These are phyloP conservation scores for Anadara kagoshimensis DNA, from an alignment of 1,140 invertebrate genomes.

Conservation along the genomic window DNA sequence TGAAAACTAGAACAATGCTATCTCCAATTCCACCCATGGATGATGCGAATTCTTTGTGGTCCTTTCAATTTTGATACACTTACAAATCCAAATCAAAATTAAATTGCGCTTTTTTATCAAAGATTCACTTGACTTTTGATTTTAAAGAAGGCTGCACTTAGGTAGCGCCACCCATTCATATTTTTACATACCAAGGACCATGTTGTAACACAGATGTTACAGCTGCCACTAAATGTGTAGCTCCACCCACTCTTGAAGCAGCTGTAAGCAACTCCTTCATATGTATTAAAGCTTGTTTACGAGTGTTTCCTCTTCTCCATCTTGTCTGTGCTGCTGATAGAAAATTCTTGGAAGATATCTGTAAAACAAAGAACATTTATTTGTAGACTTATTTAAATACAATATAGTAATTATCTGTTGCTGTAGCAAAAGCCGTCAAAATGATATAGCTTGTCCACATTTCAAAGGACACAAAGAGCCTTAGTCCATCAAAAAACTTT, in stretches of 20 bases:
- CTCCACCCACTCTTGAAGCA: conserved; percentile 65
- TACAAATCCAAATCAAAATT: too few relatives aligned
- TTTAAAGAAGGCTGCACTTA: too few relatives aligned
- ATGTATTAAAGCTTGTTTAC: conserved; percentile 68
- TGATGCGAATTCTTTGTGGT: too few relatives aligned
- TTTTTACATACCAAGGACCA: conserved; percentile 65
- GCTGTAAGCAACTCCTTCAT: conserved; percentile 72
- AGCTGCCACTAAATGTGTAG: conserved; percentile 70
- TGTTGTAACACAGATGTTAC: conserved; percentile 70
- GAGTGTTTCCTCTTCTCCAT: conserved; percentile 61
- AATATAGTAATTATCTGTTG: too few relatives aligned
- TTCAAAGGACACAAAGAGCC: too few relatives aligned
- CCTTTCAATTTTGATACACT: too few relatives aligned
- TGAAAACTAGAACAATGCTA: too few relatives aligned
- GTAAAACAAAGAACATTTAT: conserved; percentile 4
- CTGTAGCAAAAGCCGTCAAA: too few relatives aligned
- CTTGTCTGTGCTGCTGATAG: conserved; percentile 63
- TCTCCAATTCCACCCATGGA: too few relatives aligned
- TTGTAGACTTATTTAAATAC: too few relatives aligned
- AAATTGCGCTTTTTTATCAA: not conserved
- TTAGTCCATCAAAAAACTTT: too few relatives aligned
- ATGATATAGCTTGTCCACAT: too few relatives aligned
- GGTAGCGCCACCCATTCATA: conserved; percentile 67
- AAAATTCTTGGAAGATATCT: conserved; percentile 69
- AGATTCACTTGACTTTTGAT: not conserved